These are phyloP conservation scores for Drosophila willistoni DNA, from an alignment of 1,140 invertebrate species.

Conservation along the genomic window DNA sequence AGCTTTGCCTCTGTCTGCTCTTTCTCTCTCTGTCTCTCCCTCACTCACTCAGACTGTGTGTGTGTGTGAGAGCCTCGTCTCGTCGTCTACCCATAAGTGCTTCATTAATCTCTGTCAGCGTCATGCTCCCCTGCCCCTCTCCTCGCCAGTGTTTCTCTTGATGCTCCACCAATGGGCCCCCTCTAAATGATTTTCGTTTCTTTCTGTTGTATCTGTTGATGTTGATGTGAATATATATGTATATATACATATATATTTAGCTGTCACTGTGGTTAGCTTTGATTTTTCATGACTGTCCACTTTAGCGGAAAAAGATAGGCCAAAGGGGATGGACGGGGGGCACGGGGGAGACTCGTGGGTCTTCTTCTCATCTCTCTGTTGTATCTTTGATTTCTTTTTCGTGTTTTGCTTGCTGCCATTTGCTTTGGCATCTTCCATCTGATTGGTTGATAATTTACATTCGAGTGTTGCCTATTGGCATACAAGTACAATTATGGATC, in stretches of 20 bases:
- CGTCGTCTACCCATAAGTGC: slow-evolving; percentile 75
- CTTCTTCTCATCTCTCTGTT: slow-evolving; percentile 46
- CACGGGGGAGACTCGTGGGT: background rate
- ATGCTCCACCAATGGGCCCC: background rate
- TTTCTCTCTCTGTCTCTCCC: slow-evolving; percentile 4
- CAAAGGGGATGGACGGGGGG: background rate
- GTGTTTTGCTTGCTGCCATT: background rate
- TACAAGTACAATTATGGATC: background rate
- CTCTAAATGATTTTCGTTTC: slow-evolving; percentile 50
- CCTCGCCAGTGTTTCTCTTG: background rate
- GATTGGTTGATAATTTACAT: slow-evolving; percentile 18
- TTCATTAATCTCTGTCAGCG: slow-evolving; percentile 80
- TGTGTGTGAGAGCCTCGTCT: slow-evolving; percentile 57
- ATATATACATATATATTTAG: slow-evolving; percentile 33
- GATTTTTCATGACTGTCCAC: slow-evolving; percentile 54
- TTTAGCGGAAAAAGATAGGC: slow-evolving; percentile 42
- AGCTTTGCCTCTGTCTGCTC: slow-evolving; percentile 13
- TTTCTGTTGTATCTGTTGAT: slow-evolving; percentile 34
- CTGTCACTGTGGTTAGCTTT: slow-evolving; percentile 56
- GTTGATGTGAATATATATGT: slow-evolving; percentile 21
- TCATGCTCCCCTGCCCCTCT: slow-evolving; percentile 16
- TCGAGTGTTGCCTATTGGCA: background rate
- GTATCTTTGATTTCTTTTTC: slow-evolving; percentile 31
- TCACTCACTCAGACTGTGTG: slow-evolving; percentile 26
- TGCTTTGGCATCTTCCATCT: slow-evolving; percentile 34